These are phyloP conservation scores for Hermodice carunculata DNA, from an alignment of 2,888 invertebrate species.

Conservation along the genomic window DNA sequence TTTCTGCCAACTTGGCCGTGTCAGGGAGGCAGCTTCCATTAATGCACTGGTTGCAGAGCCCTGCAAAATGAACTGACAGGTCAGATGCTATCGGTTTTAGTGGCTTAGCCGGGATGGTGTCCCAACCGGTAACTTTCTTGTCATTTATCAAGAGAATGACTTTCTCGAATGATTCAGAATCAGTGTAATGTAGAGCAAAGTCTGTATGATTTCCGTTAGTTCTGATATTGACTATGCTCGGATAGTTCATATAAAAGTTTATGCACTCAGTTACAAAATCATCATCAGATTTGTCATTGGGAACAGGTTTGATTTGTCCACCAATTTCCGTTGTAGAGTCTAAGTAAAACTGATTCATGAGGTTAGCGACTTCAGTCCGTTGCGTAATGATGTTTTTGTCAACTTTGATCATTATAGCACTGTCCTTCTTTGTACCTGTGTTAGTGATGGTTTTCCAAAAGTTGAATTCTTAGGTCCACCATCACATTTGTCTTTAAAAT, in stretches of 20 bases:
- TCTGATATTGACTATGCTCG: neutral
- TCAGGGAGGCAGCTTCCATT: no score
- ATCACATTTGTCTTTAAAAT: no score
- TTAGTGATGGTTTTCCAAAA: conserved; percentile 3
- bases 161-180: neutral
- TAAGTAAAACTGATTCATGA: conserved; percentile 30
- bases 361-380: conserved; percentile 5
- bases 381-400: neutral
- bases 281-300: no score
- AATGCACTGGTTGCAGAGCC: conserved; percentile 10
- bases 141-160: conserved; percentile 7
- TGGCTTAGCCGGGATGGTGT: no score
- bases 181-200: neutral
- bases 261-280: neutral
- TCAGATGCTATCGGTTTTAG: no score
- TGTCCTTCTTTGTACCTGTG: neutral
- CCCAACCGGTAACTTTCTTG: conserved; percentile 21
- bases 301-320: neutral
- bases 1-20: no score
- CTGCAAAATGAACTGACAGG: no score
- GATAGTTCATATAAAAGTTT: neutral
- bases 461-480: neutral
- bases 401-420: neutral
- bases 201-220: neutral
- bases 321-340: conserved; percentile 5